These are phyloP conservation scores for Ophion costatus DNA, from an alignment of 2,888 invertebrate species.

Conservation along the genomic window DNA sequence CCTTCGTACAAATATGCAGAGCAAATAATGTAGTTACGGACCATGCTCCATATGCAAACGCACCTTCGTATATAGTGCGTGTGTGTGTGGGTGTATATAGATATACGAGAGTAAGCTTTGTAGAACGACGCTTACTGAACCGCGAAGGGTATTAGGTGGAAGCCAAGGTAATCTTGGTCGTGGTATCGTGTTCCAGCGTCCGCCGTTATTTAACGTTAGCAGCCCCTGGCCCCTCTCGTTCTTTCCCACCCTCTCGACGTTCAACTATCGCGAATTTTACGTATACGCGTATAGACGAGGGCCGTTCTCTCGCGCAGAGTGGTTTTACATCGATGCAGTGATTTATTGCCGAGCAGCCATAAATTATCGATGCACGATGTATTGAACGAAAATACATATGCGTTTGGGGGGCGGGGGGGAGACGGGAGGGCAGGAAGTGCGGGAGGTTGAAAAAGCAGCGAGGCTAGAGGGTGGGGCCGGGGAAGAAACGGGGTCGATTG, in stretches of 20 bases:
- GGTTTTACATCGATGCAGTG: slow-evolving; percentile 68
- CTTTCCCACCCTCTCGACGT: slow-evolving; percentile 46
- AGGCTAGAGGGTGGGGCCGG: too few relatives aligned
- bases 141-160: slow-evolving; percentile 61
- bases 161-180: slow-evolving; percentile 61
- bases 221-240: not conserved
- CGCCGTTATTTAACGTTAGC: slow-evolving; percentile 69
- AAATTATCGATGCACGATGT: slow-evolving; percentile 72
- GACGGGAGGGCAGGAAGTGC: not conserved
- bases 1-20: not conserved
- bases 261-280: slow-evolving; percentile 60
- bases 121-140: slow-evolving; percentile 37
- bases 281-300: not conserved
- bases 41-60: not conserved
- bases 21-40: not conserved
- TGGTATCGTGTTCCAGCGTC: slow-evolving; percentile 60
- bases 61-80: too few relatives aligned
- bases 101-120: not conserved
- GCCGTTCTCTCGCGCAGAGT: slow-evolving; percentile 27
- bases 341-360: slow-evolving; percentile 67
- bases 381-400: slow-evolving; percentile 63
- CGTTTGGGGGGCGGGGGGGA: not conserved
- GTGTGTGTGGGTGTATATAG: not conserved
- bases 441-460: not conserved
- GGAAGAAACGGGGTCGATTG: not conserved